Evolutionary conservation across 2,888 invertebrate genomes (phyloP), one percentile per base, ranked within the genome.

Genomic region (Rotaria magnacalcarata): DNA sequence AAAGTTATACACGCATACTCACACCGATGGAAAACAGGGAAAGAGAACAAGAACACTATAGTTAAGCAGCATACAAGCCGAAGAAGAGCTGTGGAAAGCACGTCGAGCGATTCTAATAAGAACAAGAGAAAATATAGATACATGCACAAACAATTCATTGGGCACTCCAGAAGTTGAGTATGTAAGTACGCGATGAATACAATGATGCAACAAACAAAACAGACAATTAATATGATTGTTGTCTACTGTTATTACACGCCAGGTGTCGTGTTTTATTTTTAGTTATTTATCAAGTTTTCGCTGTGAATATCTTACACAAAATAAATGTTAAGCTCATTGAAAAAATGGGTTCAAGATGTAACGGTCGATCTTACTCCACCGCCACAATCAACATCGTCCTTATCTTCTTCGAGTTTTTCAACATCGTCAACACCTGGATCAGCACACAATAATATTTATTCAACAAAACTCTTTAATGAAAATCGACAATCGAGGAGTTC

Each of bases 341-440:
- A 47, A 47, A 80, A 80, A 41, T 80, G 80, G 80, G 80, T 80
- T n/a, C 80, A 80, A 34, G 47, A 47, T 80, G 80, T 80, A n/a
- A 19, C 43, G 10, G 80, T 80, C 34, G 47, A 43, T 47, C 47
- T 80, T 11, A 41, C 43, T 24, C 75, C 75, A 10, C 75, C 75
- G 3, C 75, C 67, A 41, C 67, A 34, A 34, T 34, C n/a, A 34
- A 7, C 34, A 41, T 41, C 67, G 11, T 34, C 67, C 34, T 34
- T 19, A 16, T 16, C 67, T 34, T 16, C 67, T 27, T 67, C 67
- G 5, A 27, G 27, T 34, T 11, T 27, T 14, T 67, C 67, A 67
- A 16, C 67, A 16, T 16, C 67, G 16, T 67, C 67, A 34, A 41
- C 34, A 16, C 67, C 34, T 5, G 34, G 27, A 34, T 67, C 67